phyloP scores from a whole-genome alignment of 2,888 invertebrate species.

The Drosophila gaucha region DNA sequence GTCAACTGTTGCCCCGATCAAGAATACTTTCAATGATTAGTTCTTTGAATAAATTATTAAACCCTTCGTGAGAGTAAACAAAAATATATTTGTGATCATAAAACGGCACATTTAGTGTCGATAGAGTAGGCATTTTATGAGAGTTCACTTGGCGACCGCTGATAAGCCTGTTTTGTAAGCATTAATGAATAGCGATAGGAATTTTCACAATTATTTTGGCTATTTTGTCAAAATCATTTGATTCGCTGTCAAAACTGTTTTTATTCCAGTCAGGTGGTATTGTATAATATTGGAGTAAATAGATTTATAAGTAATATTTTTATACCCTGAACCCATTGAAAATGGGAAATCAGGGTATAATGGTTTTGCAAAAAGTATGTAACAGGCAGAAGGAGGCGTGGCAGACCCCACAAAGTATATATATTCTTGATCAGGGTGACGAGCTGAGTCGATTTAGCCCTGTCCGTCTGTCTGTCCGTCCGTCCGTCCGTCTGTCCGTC shows the following conservation, averaged over 20 bases:
- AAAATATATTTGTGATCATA: constrained; percentile 37
- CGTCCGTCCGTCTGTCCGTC: no score
- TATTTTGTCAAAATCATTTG: constrained; percentile 32
- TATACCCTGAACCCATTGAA: no score
- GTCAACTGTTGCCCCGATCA: no score
- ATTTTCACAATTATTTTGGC: background rate
- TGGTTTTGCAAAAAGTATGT: no score
- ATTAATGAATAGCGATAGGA: constrained; percentile 28
- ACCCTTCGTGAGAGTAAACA: background rate
- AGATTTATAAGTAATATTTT: background rate
- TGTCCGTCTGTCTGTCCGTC: no score
- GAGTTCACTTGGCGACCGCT: constrained; percentile 47
- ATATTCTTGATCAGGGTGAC: no score
- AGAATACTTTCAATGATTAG: background rate
- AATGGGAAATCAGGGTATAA: no score
- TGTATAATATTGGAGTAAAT: background rate
- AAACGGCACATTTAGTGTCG: constrained; percentile 59
- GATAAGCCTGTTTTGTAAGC: constrained; percentile 49
- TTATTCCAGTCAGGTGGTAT: background rate
- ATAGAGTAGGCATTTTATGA: constrained; percentile 59
- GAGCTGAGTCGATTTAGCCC: no score
- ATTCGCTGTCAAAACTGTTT: background rate
- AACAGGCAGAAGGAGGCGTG: no score
- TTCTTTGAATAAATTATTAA: background rate
- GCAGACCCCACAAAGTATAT: no score